Evolutionary conservation across 2,888 invertebrate species (phyloP), one percentile per base, ranked within the genome.

Genomic region (Danaus chrysippus): DNA sequence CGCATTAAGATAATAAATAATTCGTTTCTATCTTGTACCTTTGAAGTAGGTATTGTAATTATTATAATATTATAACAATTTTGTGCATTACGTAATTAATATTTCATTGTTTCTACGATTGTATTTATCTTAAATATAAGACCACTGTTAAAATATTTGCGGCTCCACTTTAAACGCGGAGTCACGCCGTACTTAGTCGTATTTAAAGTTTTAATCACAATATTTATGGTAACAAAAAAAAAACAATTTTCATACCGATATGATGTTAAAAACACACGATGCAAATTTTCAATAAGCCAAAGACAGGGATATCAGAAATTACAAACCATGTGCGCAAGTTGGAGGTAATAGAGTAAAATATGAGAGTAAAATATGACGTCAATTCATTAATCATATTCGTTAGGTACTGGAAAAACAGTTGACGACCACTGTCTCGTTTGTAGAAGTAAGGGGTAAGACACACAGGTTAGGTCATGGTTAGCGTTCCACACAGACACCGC

Each of bases 321-420:
- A 81, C 86, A 88, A 49, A 84, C 86, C 86, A 86, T 86, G 85
- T 84, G 88, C 86, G 82, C 88, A 89, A 83, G 87, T 88, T 88
- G 76, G 89, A 87, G 84, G 84, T 89, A 88, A 89, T 90, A 90
- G 85, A 84, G 77, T 90, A 87, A 87, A 84, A 85, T 84, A 85
- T 87, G 84, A 91, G 85, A 84, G 77, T 90, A 87, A 87, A 84
- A 85, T 84, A 85, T 87, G 84, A 91, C 85, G 91, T 91, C 91
- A 91, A 91, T 91, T 91, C 88, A 87, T 85, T 88, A 88, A 90
- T 86, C 89, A 87, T 91, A 91, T 86, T 88, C 77, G 83, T 86
- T 89, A 91, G 83, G 87, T 87, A 87, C 84, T 83, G 82, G 80
- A 79, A 83, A 84, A 81, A 81, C 79, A 34, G 23, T 78, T 73